Conservation (phyloP, 2,113 vertebrate species). For the Corythaixoides concolor region DNA sequence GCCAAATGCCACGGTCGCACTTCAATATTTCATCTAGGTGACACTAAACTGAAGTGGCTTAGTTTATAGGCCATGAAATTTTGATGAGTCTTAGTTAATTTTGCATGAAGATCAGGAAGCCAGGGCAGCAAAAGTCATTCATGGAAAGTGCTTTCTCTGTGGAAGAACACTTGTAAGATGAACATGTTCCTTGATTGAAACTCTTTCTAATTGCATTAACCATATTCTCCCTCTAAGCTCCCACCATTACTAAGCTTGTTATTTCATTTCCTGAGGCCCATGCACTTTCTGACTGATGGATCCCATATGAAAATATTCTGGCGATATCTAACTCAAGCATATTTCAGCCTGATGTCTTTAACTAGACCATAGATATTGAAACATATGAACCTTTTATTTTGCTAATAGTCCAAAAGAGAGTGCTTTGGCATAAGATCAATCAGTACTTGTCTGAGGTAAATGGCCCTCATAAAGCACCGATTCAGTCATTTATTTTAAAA, state of each 20-base stretch:
- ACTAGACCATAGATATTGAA: conserved; percentile 23
- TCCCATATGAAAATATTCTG: conserved; percentile 37
- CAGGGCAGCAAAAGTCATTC: conserved; percentile 74
- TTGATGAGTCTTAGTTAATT: conserved; percentile 80
- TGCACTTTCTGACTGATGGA: conserved; percentile 27
- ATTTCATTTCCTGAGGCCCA: conserved; percentile 49
- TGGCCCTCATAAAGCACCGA: background rate
- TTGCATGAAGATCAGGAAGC: conserved; percentile 79
- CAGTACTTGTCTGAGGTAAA: background rate
- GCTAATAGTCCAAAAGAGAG: conserved; percentile 29
- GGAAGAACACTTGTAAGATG: conserved; percentile 53
- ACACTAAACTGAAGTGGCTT: conserved; percentile 71
- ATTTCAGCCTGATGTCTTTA: conserved; percentile 51
- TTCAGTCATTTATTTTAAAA: conserved; percentile 7
- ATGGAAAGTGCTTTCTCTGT: conserved; percentile 56
- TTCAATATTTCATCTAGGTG: conserved; percentile 67
- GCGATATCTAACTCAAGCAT: conserved; percentile 32
- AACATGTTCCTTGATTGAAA: conserved; percentile 62
- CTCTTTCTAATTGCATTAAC: conserved; percentile 69
- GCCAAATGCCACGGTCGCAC: conserved; percentile 60
- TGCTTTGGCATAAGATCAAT: conserved; percentile 16
- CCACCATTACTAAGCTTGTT: conserved; percentile 48
- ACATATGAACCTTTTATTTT: conserved; percentile 48
- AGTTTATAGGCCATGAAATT: conserved; percentile 80
- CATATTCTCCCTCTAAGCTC: conserved; percentile 6